Conservation (phyloP, 37 sponge, comb jelly and placozoan genomes). For the Hexactinellida sp. region DNA sequence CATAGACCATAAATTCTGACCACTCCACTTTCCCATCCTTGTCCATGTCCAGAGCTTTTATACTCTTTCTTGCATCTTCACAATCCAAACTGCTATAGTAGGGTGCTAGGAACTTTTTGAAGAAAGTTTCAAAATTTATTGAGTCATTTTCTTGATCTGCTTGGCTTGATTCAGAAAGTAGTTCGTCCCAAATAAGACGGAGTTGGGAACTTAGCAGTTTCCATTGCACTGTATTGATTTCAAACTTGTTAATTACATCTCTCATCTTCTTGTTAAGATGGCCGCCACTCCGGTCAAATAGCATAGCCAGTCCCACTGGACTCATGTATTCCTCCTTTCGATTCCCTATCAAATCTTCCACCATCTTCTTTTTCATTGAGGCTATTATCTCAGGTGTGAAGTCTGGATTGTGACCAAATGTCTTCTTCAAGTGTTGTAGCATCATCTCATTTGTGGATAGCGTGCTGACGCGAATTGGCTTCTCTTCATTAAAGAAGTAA, state of each 20-base stretch:
- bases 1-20: slow-evolving; percentile 18
- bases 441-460: slow-evolving; percentile 27
- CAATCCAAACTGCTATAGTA: not conserved
- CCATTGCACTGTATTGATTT: not conserved
- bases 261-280: not conserved
- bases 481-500: slow-evolving; percentile 22
- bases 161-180: not conserved
- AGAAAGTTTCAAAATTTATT: slow-evolving; percentile 1
- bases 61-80: not conserved
- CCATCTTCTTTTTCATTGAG: slow-evolving; percentile 24
- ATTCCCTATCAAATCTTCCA: slow-evolving; percentile 19
- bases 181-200: slow-evolving; percentile 1
- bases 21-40: slow-evolving; percentile 18
- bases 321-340: slow-evolving; percentile 42
- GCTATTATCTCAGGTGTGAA: slow-evolving; percentile 20
- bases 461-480: slow-evolving; percentile 28
- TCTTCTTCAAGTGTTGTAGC: not conserved
- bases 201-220: not conserved
- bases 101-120: not conserved
- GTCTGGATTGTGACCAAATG: slow-evolving; percentile 26
- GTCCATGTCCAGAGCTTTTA: slow-evolving; percentile 14
- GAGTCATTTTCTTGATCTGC: not conserved
- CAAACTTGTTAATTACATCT: not conserved
- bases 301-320: slow-evolving; percentile 26
- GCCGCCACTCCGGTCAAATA: slow-evolving; percentile 32